Evolutionary conservation across 2,113 vertebrate genomes (phyloP).

Genomic region (Anguilla japonica): DNA sequence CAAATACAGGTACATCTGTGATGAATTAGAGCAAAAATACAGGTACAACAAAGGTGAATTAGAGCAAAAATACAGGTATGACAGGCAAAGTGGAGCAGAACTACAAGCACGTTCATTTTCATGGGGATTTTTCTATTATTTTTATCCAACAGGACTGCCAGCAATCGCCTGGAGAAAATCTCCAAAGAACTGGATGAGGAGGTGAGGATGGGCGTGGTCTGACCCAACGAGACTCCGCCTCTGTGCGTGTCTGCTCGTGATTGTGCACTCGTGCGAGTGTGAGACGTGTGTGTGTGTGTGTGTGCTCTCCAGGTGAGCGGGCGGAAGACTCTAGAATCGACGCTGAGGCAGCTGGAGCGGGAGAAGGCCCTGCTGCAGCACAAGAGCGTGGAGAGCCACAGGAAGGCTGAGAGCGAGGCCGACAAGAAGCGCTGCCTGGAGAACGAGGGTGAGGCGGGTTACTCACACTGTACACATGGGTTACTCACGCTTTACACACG

Average conservation of each 20-base stretch:
- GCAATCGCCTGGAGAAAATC: conserved; percentile 84
- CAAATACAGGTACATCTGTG: conserved; percentile 80
- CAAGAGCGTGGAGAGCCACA: conserved; percentile 90
- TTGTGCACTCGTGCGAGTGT: neutral
- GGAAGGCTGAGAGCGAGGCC: conserved; percentile 92
- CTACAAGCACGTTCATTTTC: neutral
- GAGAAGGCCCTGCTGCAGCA: conserved; percentile 97
- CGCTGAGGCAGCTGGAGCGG: conserved; percentile 86
- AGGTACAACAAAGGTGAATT: neutral
- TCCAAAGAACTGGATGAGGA: conserved; percentile 94
- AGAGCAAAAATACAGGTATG: neutral
- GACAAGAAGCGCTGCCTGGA: conserved; percentile 94
- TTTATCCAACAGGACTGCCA: conserved; percentile 73
- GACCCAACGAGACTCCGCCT: neutral
- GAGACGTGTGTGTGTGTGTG: neutral
- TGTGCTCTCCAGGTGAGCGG: conserved; percentile 77
- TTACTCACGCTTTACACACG: neutral
- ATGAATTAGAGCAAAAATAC: neutral
- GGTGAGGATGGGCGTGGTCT: conserved; percentile 58
- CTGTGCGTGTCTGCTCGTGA: neutral
- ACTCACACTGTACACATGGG: neutral
- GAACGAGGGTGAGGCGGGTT: conserved; percentile 79
- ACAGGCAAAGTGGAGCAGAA: neutral
- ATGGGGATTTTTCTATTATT: conserved; percentile 41
- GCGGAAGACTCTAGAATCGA: conserved; percentile 86